Percentiles rank a stretch among this genome's conserved stretches.
These are phyloP conservation scores for Ophion costatus DNA, from an alignment of 2,888 invertebrate species.

Conservation along the genomic window DNA sequence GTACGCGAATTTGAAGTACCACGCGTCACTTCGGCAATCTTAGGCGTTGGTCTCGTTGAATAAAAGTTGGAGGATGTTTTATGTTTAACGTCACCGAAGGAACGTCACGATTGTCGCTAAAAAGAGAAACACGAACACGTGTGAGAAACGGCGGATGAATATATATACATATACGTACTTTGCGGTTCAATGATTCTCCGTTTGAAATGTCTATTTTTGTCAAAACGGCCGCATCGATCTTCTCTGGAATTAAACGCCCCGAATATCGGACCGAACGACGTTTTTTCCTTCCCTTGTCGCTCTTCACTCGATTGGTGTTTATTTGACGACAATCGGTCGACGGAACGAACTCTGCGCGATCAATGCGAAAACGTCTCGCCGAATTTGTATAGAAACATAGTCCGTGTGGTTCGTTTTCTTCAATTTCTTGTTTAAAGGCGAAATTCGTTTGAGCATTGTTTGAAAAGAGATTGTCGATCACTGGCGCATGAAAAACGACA, in stretches of 20 bases:
- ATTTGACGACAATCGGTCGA: conserved; percentile 2
- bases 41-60: conserved; percentile 29
- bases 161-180: background rate
- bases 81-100: background rate
- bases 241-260: background rate
- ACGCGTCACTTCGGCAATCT: conserved; percentile 25
- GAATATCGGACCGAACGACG: background rate
- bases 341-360: background rate
- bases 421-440: conserved; percentile 29
- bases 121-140: background rate
- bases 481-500: background rate
- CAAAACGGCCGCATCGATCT: conserved; percentile 62
- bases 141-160: background rate
- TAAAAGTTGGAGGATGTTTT: background rate
- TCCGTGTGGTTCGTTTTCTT: conserved; percentile 16
- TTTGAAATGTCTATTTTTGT: conserved; percentile 70
- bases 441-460: conserved; percentile 39
- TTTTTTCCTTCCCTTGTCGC: background rate
- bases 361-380: conserved; percentile 35
- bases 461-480: background rate
- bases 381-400: conserved; percentile 63
- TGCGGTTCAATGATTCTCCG: background rate
- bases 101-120: conserved; percentile 11
- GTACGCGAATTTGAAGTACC: background rate
- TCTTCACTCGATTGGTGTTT: background rate